Evolutionary conservation across 2,888 invertebrate species (phyloP), one percentile per base, ranked within the genome.

Genomic region (Boloria euphrosyne): DNA sequence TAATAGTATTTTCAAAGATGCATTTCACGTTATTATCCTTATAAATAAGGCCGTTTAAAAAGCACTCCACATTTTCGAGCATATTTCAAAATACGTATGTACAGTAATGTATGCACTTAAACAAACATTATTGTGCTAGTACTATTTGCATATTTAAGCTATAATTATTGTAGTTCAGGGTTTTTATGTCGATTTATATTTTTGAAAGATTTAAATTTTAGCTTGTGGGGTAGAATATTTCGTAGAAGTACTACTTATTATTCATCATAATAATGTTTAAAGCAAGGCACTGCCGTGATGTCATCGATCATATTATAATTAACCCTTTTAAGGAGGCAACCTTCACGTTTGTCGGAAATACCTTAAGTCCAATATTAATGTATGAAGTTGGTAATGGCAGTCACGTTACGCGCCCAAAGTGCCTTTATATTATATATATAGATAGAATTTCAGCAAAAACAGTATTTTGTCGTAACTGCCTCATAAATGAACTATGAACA

Each of bases 321-420:
- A 63, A 65, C 62, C 65, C 60, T 64, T 60, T 66, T 52, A 71
- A 66, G 62, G 68, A 55, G 65, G 49, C 57, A 66, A 54, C 58
- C 47, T 69, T 54, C 22, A 55, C 64, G 52, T 69, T 63, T 61
- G 55, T 64, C 64, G 62, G 65, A 65, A 70, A 66, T 58, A 66
- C 66, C 69, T 73, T 75, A 79, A 78, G 78, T 73, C 67, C 73
- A 74, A 73, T 80, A 78, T 80, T 80, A 80, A 78, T 77, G 79
- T 73, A 67, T 75, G 80, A 86, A 85, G 78, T 86, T 85, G 78
- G 74, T 84, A 84, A 87, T 84, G 82, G 81, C 75, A 62, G 65
- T 78, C 79, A 81, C 84, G 85, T 84, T 85, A 76, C 73, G 66
- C 74, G 31, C 7, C 73, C 76, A 73, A 80, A 86, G 67, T 71